Percentiles rank a stretch among this genome's conserved stretches.
Evolutionary conservation across 2,888 invertebrate genomes (phyloP).

Genomic region (Leptopilina myrica): DNA sequence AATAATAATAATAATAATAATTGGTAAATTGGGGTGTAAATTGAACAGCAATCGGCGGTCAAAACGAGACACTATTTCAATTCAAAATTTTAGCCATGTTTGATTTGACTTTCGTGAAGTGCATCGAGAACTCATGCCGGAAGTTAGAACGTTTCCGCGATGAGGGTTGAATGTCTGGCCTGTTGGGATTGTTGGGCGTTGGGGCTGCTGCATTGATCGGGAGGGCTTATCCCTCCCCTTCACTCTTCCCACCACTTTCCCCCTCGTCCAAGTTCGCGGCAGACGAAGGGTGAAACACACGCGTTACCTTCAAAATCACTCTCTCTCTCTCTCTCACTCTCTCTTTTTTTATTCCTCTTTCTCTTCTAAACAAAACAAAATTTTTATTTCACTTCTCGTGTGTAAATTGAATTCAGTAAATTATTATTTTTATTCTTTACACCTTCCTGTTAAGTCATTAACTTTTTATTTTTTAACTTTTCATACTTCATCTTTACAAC

Average conservation of each 20-base stretch:
- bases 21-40: not conserved
- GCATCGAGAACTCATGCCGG: constrained; percentile 33
- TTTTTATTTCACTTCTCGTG: not conserved
- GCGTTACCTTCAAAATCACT: constrained; percentile 30
- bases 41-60: not conserved
- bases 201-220: constrained; percentile 73
- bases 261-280: constrained; percentile 43
- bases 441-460: too few species aligned
- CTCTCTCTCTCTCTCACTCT: not conserved
- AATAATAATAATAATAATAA: not conserved
- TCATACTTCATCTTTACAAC: too few species aligned
- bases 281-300: constrained; percentile 43
- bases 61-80: not conserved
- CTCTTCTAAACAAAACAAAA: constrained; percentile 28
- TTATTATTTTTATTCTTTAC: too few species aligned
- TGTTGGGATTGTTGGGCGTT: constrained; percentile 66
- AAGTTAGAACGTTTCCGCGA: constrained; percentile 52
- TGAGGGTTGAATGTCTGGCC: constrained; percentile 52
- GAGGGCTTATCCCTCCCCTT: constrained; percentile 58
- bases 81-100: constrained; percentile 1
- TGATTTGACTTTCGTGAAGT: constrained; percentile 25
- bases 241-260: constrained; percentile 41
- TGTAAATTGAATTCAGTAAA: too few species aligned
- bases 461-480: too few species aligned
- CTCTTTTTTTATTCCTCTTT: not conserved